A percentile compares a stretch with the other conserved stretches of the same genome.
These are phyloP conservation scores for Miltochrista miniata DNA, from an alignment of 2,888 invertebrate species.

Conservation along the genomic window DNA sequence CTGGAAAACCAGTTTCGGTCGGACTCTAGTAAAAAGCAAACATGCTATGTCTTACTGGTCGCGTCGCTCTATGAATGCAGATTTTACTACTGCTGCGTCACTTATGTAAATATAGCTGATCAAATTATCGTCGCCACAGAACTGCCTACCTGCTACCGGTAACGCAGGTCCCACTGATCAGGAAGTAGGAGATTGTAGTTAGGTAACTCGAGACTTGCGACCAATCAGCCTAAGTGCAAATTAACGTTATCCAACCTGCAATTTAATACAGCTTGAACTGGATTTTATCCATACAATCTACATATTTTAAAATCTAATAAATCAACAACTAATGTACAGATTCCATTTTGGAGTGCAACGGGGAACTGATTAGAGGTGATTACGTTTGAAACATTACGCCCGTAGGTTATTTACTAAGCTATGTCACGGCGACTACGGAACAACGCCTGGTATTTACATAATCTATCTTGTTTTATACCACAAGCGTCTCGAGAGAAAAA, in stretches of 20 bases:
- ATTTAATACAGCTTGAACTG: too few relatives aligned
- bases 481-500: too few relatives aligned
- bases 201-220: constrained; percentile 34
- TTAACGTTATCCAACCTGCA: constrained; percentile 33
- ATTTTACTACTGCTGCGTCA: constrained; percentile 28
- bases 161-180: constrained; percentile 38
- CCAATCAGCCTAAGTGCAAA: constrained; percentile 29
- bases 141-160: constrained; percentile 36
- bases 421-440: too few relatives aligned
- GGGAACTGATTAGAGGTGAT: too few relatives aligned
- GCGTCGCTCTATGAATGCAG: too few relatives aligned
- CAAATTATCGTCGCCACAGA: constrained; percentile 46
- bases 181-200: constrained; percentile 40
- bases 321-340: too few relatives aligned
- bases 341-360: too few relatives aligned
- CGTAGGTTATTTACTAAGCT: too few relatives aligned
- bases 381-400: too few relatives aligned
- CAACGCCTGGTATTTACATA: too few relatives aligned
- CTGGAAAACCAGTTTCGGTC: too few relatives aligned
- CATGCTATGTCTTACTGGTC: constrained; percentile 47
- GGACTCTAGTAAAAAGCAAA: constrained; percentile 52
- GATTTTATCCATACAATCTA: background rate
- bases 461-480: too few relatives aligned
- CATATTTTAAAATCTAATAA: background rate
- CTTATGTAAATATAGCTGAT: constrained; percentile 27